Evolutionary conservation across 30 jellyfish, hydroid and myxozoan genomes (phyloP), one percentile per base, ranked within the genome.

Genomic region (Cassiopea andromeda): DNA sequence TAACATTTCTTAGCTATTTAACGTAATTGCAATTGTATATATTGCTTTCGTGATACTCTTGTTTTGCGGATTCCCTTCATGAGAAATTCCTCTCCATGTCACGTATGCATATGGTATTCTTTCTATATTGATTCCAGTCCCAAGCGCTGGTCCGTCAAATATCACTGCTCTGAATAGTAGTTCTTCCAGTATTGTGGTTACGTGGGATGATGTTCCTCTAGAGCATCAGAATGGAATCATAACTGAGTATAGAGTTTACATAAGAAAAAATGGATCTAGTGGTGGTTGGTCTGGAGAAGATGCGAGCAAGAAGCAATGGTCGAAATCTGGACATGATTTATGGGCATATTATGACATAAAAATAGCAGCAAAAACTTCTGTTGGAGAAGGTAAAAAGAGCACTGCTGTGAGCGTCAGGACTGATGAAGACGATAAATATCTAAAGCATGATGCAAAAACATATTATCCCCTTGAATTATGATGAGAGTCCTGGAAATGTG

Each of bases 371-470:
- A 59, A 68, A 67, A 86, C 93, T 13, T 86, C 93, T 44, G 83
- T 86, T 48, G 93, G 93, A 7, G 93, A 86, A 64, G 93, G 93
- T 7, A 2, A 27, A 46, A 46, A 58, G 57, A 86, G 93, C 38
- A 38, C 57, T 46, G 66, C 38, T 48, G 46, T 78, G 44, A 45
- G 66, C 75, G 93, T 86, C 14, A 60, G 89, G 48, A 86, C 93
- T 10, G 93, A 86, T 69, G 93, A 86, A 54, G 93, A 86, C 83
- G 61, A 89, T 86, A 48, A 86, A 89, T n/a, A n/a, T n/a, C n/a
- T n/a, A n/a, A n/a, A n/a, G n/a, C n/a, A n/a, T n/a, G n/a, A n/a
- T n/a, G n/a, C n/a, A n/a, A n/a, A n/a, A n/a, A n/a, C n/a, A n/a
- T n/a, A n/a, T n/a, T n/a, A n/a, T n/a, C n/a, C n/a, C n/a, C n/a